Base-by-base conservation (phyloP, 2,113 vertebrate genomes). In the Craseonycteris thonglongyai region DNA sequence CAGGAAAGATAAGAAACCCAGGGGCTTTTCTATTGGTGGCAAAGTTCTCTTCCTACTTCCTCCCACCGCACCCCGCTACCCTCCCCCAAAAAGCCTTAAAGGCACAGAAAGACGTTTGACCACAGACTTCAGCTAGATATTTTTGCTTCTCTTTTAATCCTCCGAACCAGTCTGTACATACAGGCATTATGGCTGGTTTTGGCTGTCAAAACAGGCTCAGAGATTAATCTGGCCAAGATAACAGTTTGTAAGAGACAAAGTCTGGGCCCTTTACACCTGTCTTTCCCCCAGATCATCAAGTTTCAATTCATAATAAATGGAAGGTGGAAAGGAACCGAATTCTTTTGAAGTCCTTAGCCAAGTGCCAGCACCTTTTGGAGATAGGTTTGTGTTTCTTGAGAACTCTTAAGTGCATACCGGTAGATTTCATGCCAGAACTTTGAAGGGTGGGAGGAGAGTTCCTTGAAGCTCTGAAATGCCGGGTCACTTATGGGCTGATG, bases 401-500 rank as follows among this genome's bases (percentile, higher is more conserved):
- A 91, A 82, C 40, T 69, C 47, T 72, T 45, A 91, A 91, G 86
- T 42, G 26, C 40, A 56, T 47, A n/a, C n/a, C n/a, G n/a, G n/a
- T n/a, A 45, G 63, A 88, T 95, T 88, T 69, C 72, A 51, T 84
- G 84, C 58, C 69, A 93, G 80, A 83, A 80, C 22, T 78, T 75
- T 75, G 87, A 93, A 90, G 54, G 26, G 49, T 28, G 47, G 63
- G 71, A 90, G 56, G 35, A 63, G 33, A 81, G 40, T 75, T 91
- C 45, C 59, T 54, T 85, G 61, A 91, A 59, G n/a, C 54, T 93
- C 74, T 65, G 68, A 88, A 95, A 75, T 47, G 45, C 12, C 3
- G 21, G 61, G 49, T 89, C 45, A 69, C 58, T 45, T 10, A 28
- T 63, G 42, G 56, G 68, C 72, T 91, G 65, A 51, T 78, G n/a